Conservation (phyloP, 2,113 vertebrate species). For the Acinonyx jubatus region DNA sequence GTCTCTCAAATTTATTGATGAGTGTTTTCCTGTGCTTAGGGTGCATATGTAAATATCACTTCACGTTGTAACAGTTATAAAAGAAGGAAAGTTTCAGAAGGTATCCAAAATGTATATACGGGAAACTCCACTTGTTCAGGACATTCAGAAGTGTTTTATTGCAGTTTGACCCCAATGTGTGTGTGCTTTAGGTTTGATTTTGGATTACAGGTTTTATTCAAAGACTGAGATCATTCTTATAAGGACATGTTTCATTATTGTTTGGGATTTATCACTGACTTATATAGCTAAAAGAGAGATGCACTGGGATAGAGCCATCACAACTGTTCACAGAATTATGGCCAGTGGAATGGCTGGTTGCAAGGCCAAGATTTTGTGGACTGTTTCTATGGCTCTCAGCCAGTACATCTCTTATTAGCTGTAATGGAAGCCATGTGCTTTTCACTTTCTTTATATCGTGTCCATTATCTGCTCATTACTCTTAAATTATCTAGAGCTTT, state of each 20-base stretch:
- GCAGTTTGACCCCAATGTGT: neutral
- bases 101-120: neutral
- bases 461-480: neutral
- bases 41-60: neutral
- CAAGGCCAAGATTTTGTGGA: conserved; percentile 44
- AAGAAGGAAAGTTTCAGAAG: neutral
- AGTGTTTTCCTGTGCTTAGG: neutral
- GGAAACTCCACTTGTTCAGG: neutral
- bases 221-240: neutral
- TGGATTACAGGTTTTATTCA: conserved; percentile 6
- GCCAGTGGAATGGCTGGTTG: neutral
- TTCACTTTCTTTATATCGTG: neutral
- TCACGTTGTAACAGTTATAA: neutral
- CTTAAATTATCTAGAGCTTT: neutral
- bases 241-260: neutral
- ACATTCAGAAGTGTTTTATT: neutral
- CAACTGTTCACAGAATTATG: conserved; percentile 61
- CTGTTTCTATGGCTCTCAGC: neutral
- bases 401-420: conserved; percentile 16
- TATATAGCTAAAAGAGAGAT: conserved; percentile 42
- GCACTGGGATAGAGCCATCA: conserved; percentile 47
- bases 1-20: neutral
- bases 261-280: conserved; percentile 39
- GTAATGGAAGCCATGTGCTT: neutral
- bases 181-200: neutral